A percentile compares a stretch with the other conserved stretches of the same genome.
Evolutionary conservation across 2,113 vertebrate genomes (phyloP).

Genomic region (Chloroceryle aenea): DNA sequence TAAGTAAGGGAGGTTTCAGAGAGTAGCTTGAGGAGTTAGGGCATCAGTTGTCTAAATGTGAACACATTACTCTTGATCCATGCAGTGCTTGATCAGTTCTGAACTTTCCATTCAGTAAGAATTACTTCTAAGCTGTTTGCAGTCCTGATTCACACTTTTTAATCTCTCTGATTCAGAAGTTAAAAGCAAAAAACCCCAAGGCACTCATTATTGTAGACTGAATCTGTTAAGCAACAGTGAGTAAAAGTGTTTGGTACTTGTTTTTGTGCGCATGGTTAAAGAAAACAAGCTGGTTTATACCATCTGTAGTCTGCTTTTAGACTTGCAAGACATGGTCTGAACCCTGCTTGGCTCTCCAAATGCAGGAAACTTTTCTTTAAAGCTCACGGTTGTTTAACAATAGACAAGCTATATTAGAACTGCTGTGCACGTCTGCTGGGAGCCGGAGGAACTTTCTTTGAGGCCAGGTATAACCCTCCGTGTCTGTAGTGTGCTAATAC

Average conservation of each 20-base stretch:
- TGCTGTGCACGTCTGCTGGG: neutral
- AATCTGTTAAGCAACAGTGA: neutral
- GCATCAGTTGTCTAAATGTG: neutral
- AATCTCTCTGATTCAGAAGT: neutral
- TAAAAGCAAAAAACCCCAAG: neutral
- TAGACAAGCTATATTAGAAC: neutral
- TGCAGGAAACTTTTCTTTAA: neutral
- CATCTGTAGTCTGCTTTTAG: neutral
- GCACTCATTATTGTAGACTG: neutral
- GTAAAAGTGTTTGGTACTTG: neutral
- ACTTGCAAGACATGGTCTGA: neutral
- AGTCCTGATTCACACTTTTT: neutral
- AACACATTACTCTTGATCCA: neutral
- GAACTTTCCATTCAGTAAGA: neutral
- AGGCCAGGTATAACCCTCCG: fast-evolving
- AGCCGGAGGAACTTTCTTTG: neutral
- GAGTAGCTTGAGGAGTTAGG: neutral
- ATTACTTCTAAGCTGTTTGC: neutral
- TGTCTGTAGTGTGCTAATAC: neutral
- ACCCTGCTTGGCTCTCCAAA: neutral
- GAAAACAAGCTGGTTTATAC: neutral
- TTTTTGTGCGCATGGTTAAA: neutral
- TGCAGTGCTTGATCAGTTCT: neutral
- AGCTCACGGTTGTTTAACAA: neutral
- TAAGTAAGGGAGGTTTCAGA: neutral